Conservation (phyloP, 2,113 vertebrate species). For the Lepidothrix coronata region DNA sequence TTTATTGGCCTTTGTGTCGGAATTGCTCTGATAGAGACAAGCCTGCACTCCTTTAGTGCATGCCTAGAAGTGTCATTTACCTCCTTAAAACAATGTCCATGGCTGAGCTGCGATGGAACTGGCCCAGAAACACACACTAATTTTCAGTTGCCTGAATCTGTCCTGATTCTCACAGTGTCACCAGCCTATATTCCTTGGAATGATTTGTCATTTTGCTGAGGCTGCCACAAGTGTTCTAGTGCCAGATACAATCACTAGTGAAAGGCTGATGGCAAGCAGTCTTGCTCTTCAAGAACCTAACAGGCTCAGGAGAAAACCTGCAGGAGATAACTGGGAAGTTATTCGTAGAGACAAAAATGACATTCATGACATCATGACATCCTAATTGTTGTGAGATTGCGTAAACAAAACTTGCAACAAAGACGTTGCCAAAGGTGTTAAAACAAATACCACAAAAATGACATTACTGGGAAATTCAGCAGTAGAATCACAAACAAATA, state of each 20-base stretch:
- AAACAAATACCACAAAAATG: not conserved
- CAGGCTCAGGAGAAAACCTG: not conserved
- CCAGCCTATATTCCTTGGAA: not conserved
- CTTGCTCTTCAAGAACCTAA: not conserved
- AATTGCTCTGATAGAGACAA: not conserved
- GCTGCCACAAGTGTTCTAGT: rapidly evolving
- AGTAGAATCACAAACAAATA: not conserved
- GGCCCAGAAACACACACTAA: not conserved
- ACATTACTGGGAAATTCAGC: not conserved
- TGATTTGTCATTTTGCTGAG: not conserved
- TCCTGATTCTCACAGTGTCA: not conserved
- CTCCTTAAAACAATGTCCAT: not conserved
- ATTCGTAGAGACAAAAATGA: not conserved
- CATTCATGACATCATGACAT: not conserved
- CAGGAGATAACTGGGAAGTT: not conserved
- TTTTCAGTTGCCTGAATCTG: not conserved
- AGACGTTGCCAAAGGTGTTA: not conserved
- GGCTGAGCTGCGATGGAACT: not conserved
- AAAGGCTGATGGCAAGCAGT: not conserved
- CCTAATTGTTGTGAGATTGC: not conserved
- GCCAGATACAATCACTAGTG: not conserved
- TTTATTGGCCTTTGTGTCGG: not conserved
- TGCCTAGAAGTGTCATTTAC: not conserved
- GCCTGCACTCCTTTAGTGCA: not conserved
- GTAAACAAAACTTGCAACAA: rapidly evolving